Conservation (phyloP, 1,140 invertebrate genomes). For the Achatina immaculata region DNA sequence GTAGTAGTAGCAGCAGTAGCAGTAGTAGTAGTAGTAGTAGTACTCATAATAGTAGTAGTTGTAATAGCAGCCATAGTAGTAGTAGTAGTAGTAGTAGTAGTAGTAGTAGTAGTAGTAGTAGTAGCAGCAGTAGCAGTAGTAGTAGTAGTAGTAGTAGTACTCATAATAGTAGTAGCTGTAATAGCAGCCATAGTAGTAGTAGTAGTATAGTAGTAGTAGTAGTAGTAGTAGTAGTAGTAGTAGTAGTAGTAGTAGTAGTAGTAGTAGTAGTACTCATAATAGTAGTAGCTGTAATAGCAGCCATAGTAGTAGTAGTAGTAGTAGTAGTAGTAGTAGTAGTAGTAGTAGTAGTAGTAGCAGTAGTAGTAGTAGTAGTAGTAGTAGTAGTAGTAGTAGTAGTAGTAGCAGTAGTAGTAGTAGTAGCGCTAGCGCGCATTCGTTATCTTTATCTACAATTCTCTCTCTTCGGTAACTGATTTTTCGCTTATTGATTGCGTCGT, state of each 20-base stretch:
- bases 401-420: conserved; percentile 8
- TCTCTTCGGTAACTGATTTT: neutral
- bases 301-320: conserved; percentile 14
- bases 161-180: too few species aligned
- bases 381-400: conserved; percentile 5
- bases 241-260: neutral
- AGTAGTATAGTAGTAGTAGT: too few species aligned
- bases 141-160: too few species aligned
- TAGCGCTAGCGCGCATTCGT: neutral
- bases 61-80: too few species aligned
- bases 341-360: neutral
- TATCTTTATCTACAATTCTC: neutral
- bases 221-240: conserved; percentile 12
- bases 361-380: neutral
- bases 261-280: too few species aligned
- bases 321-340: conserved; percentile 10
- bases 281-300: too few species aligned
- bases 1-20: neutral
- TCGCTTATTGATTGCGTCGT: neutral
- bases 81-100: conserved; percentile 17
- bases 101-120: conserved; percentile 25
- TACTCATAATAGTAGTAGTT: too few species aligned
- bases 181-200: too few species aligned
- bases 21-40: conserved; percentile 18
- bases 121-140: conserved; percentile 16